Evolutionary conservation across 1,140 invertebrate genomes (phyloP).

Genomic region (Mercenaria mercenaria): DNA sequence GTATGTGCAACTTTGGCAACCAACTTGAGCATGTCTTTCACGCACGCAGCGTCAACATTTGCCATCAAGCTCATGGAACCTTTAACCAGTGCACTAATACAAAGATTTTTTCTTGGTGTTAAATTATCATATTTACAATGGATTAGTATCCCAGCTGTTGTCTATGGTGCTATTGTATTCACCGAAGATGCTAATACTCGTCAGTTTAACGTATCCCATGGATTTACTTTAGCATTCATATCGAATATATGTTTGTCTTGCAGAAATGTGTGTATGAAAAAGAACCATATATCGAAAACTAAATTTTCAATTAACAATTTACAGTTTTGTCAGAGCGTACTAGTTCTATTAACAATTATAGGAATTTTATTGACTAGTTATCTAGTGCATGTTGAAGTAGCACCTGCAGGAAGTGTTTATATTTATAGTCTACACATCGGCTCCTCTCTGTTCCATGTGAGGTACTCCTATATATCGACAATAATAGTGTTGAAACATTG

Average conservation of each 20-base stretch:
- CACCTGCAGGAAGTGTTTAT: not conserved
- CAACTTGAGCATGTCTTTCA: constrained; percentile 9
- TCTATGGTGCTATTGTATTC: not conserved
- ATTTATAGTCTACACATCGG: not conserved
- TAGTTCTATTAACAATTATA: not conserved
- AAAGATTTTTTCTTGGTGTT: not conserved
- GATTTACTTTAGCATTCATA: not conserved
- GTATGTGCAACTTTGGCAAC: not conserved
- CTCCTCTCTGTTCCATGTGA: not conserved
- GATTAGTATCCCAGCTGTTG: not conserved
- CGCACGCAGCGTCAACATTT: constrained; percentile 17
- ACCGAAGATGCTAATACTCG: not conserved
- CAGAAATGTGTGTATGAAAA: not conserved
- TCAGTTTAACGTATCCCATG: not conserved
- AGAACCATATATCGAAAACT: not conserved
- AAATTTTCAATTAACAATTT: not conserved
- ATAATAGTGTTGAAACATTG: not conserved
- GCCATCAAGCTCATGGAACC: constrained; percentile 25
- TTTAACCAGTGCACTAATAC: not conserved
- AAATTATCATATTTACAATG: not conserved
- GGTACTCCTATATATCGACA: constrained; percentile 17
- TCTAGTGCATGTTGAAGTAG: not conserved
- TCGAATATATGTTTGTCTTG: not conserved
- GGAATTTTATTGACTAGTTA: not conserved
- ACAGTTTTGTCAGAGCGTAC: not conserved